Base-by-base conservation (phyloP, 2,888 invertebrate genomes). In the Ophion ventricosus region DNA sequence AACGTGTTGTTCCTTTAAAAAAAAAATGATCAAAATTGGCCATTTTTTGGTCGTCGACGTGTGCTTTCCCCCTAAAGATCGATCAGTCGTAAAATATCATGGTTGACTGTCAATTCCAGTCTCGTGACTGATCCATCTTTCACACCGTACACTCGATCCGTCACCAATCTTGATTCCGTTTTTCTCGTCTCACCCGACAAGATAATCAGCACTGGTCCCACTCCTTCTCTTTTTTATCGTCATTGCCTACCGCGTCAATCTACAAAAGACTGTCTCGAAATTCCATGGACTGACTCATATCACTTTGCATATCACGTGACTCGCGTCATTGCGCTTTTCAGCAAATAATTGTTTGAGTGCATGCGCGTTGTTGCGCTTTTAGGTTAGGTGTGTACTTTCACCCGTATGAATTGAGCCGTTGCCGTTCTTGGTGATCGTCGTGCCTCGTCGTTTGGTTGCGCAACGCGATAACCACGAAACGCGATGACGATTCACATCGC, bases 381-480 rank as follows among this genome's bases (percentile, higher is more conserved):
- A 74, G 63, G 84, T 78, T 74, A 56, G 75, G 14, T 49, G 25
- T 56, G 67, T 78, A 85, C 87, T 87, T 87, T 87, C 87, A 85
- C 87, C 80, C 43, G 74, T 70, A 75, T 63, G 75, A 61, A 87
- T 87, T 86, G 84, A 86, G 87, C 85, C 85, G 87, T 87, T 72
- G 83, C 67, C 70, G 61, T 14, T 49, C 14, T 14, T 49, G 49
- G 49, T 17, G 49, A 35, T 49, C 49, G 49, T 49, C 49, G 17
- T 49, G 35, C 56, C 70, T 73, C 70, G 40, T 83, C 82, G 83
- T 81, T 81, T 20, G 57, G 61, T 85, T 86, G 85, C 83, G 85
- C 82, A 86, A 86, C 76, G 49, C 49, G 73, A 77, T 67, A 59
- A 79, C 43, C 72, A 56, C 72, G 75, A 61, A 54, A 70, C 49